Conservation (phyloP, 2,113 vertebrate species). For the Trematomus loennbergii region DNA sequence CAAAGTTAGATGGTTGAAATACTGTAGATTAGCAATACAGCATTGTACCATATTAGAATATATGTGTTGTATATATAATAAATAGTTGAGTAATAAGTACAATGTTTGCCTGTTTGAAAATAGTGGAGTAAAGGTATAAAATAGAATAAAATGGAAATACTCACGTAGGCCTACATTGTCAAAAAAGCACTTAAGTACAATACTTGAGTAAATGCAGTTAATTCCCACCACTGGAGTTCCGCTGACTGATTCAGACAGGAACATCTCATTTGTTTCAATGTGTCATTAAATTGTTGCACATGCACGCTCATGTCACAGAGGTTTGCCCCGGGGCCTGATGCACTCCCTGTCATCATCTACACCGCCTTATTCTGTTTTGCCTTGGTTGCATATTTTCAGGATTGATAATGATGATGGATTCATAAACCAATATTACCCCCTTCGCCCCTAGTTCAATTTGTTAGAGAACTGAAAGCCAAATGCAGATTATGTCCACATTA, state of each 20-base stretch:
- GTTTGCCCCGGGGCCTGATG: slow-evolving; percentile 4
- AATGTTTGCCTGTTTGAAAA: no score
- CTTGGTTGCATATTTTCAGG: background rate
- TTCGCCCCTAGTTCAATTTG: background rate
- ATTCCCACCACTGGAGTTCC: background rate
- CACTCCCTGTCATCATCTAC: background rate
- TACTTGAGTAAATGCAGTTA: no score
- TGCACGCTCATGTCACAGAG: slow-evolving; percentile 35
- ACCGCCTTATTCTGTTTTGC: background rate
- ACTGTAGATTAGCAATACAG: no score
- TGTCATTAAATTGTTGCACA: slow-evolving; percentile 40
- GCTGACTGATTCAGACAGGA: background rate
- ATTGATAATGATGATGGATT: background rate
- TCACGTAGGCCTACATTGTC: no score
- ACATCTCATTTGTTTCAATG: slow-evolving; percentile 2
- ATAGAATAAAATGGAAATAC: no score
- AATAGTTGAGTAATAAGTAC: no score
- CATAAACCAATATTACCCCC: background rate
- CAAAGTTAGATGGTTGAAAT: no score
- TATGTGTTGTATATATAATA: no score
- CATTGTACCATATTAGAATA: no score
- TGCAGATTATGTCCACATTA: background rate
- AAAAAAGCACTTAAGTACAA: no score
- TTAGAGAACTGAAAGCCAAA: background rate
- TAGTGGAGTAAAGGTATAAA: no score